Conservation (phyloP, 1,140 invertebrate species). For the Hestina assimilis region DNA sequence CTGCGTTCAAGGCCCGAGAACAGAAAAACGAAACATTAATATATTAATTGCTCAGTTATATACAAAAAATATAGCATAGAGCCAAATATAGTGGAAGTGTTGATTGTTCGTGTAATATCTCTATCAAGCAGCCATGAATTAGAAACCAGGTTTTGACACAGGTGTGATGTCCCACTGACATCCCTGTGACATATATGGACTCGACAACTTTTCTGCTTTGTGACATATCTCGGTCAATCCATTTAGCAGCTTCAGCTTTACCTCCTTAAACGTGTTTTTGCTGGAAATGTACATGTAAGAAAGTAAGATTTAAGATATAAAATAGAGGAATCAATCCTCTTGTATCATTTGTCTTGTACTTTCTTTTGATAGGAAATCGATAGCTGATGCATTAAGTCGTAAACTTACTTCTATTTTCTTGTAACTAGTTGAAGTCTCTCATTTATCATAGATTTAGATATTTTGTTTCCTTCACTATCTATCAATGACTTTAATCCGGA, state of each 20-base stretch:
- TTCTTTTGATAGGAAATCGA: conserved; percentile 20
- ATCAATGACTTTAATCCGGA: background rate
- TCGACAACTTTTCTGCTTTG: conserved; percentile 1
- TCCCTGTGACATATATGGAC: conserved; percentile 35
- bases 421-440: background rate
- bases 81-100: background rate
- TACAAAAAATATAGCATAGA: background rate
- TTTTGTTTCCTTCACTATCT: background rate
- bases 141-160: conserved; percentile 48
- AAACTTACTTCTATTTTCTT: conserved; percentile 1
- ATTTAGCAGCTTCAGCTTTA: conserved; percentile 15
- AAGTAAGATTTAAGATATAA: conserved; percentile 11
- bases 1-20: no score
- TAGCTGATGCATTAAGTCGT: conserved; percentile 2
- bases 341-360: conserved; percentile 6
- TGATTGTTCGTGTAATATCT: conserved; percentile 7
- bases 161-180: conserved; percentile 36
- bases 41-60: background rate
- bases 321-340: conserved; percentile 12
- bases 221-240: conserved; percentile 33
- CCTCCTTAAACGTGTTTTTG: conserved; percentile 7
- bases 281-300: conserved; percentile 1
- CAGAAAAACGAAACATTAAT: no score
- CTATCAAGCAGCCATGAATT: conserved; percentile 37
- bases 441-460: background rate